Percentiles rank a stretch among this genome's conserved stretches.
phyloP scores from a whole-genome alignment of 2,113 vertebrate genomes.

The Suncus etruscus region DNA sequence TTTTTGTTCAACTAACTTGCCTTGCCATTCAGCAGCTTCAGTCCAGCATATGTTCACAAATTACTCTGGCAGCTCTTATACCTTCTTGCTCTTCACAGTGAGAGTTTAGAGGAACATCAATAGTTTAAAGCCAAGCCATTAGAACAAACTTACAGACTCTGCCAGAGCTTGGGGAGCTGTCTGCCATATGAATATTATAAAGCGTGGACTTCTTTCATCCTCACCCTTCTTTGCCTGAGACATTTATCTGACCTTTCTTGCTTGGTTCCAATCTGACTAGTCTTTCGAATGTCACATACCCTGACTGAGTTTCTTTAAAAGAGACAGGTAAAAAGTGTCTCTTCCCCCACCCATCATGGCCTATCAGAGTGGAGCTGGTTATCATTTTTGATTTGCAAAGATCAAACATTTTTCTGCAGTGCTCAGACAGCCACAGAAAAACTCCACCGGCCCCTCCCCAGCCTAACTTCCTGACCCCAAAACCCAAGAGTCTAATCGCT shows the following conservation, averaged over 20 bases:
- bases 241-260: not conserved
- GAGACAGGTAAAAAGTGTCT: not conserved
- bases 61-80: not conserved
- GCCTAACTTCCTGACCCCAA: conserved; percentile 87
- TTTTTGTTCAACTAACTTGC: not conserved
- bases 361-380: conserved; percentile 54
- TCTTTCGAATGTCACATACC: conserved; percentile 47
- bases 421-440: conserved; percentile 84
- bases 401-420: conserved; percentile 82
- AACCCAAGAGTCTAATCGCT: conserved; percentile 81
- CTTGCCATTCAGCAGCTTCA: not conserved
- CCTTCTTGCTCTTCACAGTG: not conserved
- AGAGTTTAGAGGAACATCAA: not conserved
- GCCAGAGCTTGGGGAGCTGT: not conserved
- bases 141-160: not conserved
- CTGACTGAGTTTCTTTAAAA: conserved; percentile 39
- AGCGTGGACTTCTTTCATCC: not conserved
- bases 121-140: not conserved
- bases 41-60: not conserved
- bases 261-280: not conserved
- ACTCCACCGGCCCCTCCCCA: conserved; percentile 76
- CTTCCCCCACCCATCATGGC: not conserved
- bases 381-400: conserved; percentile 74
- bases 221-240: not conserved
- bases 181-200: too few species aligned